Percentiles rank a stretch among this genome's conserved stretches.
phyloP scores from a whole-genome alignment of 2,113 vertebrate species.

The Dipodomys merriami region DNA sequence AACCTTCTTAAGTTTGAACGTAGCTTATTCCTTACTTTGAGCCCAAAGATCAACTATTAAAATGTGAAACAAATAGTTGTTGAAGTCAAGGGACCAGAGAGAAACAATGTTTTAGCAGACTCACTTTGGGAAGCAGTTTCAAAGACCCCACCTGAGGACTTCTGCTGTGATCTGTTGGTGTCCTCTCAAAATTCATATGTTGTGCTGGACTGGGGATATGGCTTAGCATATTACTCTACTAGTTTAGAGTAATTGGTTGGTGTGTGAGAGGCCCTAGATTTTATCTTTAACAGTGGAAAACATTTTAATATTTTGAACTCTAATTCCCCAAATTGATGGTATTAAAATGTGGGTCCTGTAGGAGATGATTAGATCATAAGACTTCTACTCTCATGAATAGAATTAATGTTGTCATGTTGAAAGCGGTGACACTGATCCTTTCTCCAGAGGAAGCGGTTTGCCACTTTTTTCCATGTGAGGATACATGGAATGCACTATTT shows the following conservation, averaged over 20 bases:
- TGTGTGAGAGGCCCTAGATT: not conserved
- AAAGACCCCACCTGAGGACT: not conserved
- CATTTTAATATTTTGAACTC: not conserved
- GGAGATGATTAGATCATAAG: not conserved
- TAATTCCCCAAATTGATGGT: not conserved
- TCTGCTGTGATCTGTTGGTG: not conserved
- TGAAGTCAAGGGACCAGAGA: not conserved
- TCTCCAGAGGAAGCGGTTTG: not conserved
- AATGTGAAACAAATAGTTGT: not conserved
- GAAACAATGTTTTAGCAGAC: not conserved
- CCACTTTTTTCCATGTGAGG: not conserved
- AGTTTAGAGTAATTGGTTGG: not conserved
- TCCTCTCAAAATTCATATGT: not conserved
- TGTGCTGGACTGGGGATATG: not conserved
- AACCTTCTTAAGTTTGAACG: not conserved
- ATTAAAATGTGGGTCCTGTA: not conserved
- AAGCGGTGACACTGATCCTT: not conserved
- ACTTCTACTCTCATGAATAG: not conserved
- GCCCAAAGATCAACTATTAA: slow-evolving; percentile 13
- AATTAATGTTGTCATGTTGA: not conserved
- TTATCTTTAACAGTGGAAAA: not conserved
- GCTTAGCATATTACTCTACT: not conserved
- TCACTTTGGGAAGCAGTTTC: slow-evolving; percentile 15
- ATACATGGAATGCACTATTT: not conserved
- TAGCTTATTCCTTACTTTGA: slow-evolving; percentile 35